Percentiles rank a stretch among this genome's conserved stretches.
These are phyloP conservation scores for Melieria picta DNA, from an alignment of 2,888 invertebrate species.

Conservation along the genomic window DNA sequence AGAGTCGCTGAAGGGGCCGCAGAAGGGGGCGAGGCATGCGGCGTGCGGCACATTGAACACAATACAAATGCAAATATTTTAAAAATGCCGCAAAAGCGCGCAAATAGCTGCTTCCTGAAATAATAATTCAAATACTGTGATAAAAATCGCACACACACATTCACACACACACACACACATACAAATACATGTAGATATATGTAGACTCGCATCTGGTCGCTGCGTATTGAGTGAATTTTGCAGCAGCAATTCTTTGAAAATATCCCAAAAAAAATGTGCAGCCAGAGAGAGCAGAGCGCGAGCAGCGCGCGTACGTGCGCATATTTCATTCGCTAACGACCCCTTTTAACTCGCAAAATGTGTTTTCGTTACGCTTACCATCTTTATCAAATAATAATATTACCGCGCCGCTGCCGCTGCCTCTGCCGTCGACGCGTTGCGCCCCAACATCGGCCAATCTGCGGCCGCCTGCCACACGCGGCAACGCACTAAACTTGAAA, in stretches of 20 bases:
- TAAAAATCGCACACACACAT: conserved; percentile 54
- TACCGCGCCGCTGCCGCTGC: conserved; percentile 43
- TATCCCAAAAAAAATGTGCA: not conserved
- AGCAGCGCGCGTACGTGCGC: conserved; percentile 59
- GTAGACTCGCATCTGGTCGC: no score
- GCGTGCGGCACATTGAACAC: conserved; percentile 8
- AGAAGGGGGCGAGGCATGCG: no score
- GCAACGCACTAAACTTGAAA: conserved; percentile 19
- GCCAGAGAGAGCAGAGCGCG: conserved; percentile 9
- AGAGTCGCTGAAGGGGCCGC: no score
- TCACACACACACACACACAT: no score
- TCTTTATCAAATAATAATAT: conserved; percentile 65
- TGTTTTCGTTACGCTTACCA: conserved; percentile 64
- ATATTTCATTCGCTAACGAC: conserved; percentile 64
- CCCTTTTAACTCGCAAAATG: conserved; percentile 64
- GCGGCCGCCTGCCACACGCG: conserved; percentile 17
- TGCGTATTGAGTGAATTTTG: no score
- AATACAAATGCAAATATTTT: conserved; percentile 57
- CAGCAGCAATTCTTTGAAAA: no score
- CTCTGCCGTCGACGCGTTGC: conserved; percentile 1
- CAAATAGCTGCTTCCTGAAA: conserved; percentile 64
- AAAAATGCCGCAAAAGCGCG: conserved; percentile 52
- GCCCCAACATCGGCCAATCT: conserved; percentile 17
- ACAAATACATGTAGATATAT: no score
- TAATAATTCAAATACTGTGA: conserved; percentile 62